Conservation (phyloP, 2,113 vertebrate genomes). For the Piprites chloris region DNA sequence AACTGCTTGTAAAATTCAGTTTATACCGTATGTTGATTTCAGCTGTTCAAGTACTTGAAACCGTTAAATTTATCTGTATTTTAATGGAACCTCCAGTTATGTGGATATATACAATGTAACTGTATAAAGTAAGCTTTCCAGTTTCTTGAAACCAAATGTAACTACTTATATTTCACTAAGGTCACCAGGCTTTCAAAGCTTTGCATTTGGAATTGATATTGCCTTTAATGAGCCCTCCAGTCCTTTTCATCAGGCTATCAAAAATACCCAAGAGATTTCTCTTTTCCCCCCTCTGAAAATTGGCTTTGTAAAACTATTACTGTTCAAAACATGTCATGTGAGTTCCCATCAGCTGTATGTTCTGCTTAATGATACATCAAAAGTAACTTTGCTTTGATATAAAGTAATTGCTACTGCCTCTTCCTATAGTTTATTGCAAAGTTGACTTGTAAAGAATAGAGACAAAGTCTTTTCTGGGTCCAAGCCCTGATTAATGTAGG, state of each 20-base stretch:
- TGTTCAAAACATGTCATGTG: not conserved
- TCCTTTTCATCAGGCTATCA: not conserved
- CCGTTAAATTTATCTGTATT: not conserved
- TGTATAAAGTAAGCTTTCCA: conserved; percentile 13
- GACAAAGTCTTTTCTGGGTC: not conserved
- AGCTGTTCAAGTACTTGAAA: conserved; percentile 4
- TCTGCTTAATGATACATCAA: not conserved
- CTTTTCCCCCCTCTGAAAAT: not conserved
- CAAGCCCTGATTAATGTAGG: not conserved
- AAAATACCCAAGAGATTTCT: not conserved
- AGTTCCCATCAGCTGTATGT: not conserved
- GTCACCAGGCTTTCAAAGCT: not conserved
- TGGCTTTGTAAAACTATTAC: not conserved
- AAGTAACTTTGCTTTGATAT: not conserved
- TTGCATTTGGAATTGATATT: conserved; percentile 2
- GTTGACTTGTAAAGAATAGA: not conserved
- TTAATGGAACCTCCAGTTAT: not conserved
- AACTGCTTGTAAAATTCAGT: not conserved
- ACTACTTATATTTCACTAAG: conserved; percentile 2
- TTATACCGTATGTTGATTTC: not conserved
- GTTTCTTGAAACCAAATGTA: conserved; percentile 27
- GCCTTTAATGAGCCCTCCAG: not conserved
- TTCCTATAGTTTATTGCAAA: not conserved
- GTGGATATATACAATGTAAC: not conserved
- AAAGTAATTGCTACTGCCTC: not conserved